These are phyloP conservation scores for Tyrophagus putrescentiae DNA, from an alignment of 1,140 invertebrate genomes.

Conservation along the genomic window DNA sequence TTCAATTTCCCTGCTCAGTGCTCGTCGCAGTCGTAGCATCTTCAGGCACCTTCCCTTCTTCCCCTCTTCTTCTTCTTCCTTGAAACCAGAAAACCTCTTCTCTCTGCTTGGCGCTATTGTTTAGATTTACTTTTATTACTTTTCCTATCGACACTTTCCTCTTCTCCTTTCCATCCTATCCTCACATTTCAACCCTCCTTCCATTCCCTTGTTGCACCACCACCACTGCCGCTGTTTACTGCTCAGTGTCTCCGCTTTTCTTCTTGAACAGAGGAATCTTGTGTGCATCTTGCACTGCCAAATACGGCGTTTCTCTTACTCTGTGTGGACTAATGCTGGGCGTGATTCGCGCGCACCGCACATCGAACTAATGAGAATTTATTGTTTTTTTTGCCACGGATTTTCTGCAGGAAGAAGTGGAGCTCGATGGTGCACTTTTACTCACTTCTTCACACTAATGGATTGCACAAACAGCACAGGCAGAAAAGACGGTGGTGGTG, in stretches of 20 bases:
- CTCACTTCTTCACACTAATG: no score
- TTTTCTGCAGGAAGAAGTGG: neutral
- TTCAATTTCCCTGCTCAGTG: no score
- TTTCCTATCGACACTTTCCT: conserved; percentile 2
- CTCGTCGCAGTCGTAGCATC: neutral
- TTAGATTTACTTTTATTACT: conserved; percentile 6
- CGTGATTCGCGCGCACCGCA: conserved; percentile 2
- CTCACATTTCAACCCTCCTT: neutral
- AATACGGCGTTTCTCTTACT: neutral
- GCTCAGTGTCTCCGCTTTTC: no score
- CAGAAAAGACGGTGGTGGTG: no score
- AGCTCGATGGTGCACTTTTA: no score
- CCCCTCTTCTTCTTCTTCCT: neutral
- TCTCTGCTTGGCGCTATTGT: no score
- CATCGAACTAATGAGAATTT: conserved; percentile 13
- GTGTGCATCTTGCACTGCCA: no score
- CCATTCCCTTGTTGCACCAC: neutral
- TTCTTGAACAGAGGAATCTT: no score
- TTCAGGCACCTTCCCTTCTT: neutral
- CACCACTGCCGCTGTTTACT: neutral
- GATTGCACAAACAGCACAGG: no score
- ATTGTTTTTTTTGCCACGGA: neutral
- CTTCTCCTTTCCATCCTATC: neutral
- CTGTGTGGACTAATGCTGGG: neutral
- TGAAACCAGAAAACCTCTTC: neutral